phyloP scores from a whole-genome alignment of 2,113 vertebrate genomes.

The Seriola aureovittata region DNA sequence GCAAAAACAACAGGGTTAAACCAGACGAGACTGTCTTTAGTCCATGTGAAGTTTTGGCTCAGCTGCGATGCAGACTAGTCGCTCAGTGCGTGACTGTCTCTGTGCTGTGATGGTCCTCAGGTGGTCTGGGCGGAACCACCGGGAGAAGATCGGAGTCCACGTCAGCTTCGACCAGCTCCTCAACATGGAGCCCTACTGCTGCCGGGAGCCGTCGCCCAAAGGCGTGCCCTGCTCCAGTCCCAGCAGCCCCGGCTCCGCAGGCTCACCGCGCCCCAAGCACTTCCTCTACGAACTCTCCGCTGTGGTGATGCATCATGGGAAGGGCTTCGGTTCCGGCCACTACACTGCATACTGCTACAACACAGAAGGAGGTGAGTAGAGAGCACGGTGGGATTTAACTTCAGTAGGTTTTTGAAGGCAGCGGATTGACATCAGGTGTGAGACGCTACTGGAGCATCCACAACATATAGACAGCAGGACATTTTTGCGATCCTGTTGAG shows the following conservation, averaged over 20 bases:
- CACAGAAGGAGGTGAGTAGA: conserved; percentile 93
- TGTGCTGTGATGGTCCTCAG: conserved; percentile 74
- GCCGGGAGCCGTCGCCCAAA: conserved; percentile 85
- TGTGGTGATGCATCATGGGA: conserved; percentile 99
- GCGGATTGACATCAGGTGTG: too few relatives aligned
- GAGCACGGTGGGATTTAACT: background rate
- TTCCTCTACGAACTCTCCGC: conserved; percentile 98
- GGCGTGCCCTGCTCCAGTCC: conserved; percentile 53
- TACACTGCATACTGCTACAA: conserved; percentile 99
- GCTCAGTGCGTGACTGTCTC: background rate
- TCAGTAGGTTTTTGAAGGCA: background rate
- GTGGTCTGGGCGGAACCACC: conserved; percentile 98
- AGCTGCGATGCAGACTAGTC: background rate
- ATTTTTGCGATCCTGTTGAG: too few relatives aligned
- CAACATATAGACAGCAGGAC: too few relatives aligned
- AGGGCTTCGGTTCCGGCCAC: conserved; percentile 99
- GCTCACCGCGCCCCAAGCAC: conserved; percentile 85
- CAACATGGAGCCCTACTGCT: conserved; percentile 97
- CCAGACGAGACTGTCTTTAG: too few relatives aligned
- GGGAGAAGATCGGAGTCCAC: conserved; percentile 99
- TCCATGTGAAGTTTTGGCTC: too few relatives aligned
- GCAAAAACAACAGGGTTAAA: too few relatives aligned
- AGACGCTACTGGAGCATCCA: too few relatives aligned
- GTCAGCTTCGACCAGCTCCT: conserved; percentile 97
- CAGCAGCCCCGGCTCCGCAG: conserved; percentile 47